Conservation (phyloP, 1,140 invertebrate species). For the Zaprionus lachaisei region DNA sequence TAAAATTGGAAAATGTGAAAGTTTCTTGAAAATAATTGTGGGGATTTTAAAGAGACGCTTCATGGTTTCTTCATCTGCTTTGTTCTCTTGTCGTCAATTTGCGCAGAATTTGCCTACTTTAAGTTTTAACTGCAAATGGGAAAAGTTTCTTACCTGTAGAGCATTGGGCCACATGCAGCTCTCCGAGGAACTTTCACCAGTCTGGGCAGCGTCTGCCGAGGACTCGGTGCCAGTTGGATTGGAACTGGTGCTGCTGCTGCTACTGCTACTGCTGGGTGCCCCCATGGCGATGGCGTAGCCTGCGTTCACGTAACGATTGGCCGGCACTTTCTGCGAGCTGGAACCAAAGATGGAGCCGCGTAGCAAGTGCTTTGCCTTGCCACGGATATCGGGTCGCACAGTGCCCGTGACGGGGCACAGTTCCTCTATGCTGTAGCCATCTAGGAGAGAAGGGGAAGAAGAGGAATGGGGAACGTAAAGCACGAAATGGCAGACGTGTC, state of each 20-base stretch:
- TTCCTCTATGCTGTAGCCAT: conserved; percentile 80
- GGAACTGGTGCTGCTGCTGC: conserved; percentile 17
- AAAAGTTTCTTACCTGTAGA: conserved; percentile 65
- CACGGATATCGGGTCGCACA: conserved; percentile 51
- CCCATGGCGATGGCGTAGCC: conserved; percentile 44
- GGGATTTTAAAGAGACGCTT: background rate
- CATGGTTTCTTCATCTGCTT: background rate
- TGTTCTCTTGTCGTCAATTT: background rate
- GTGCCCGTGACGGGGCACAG: conserved; percentile 64
- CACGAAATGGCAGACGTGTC: conserved; percentile 48
- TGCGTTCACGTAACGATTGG: conserved; percentile 60
- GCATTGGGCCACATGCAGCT: conserved; percentile 84
- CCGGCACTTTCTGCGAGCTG: conserved; percentile 53
- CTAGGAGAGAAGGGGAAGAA: conserved; percentile 37
- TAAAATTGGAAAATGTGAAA: background rate
- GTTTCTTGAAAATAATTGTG: background rate
- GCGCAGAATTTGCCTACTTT: background rate
- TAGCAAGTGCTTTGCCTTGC: conserved; percentile 70
- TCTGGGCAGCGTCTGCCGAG: conserved; percentile 30
- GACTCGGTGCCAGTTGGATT: conserved; percentile 31
- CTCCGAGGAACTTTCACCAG: conserved; percentile 57
- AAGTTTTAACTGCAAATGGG: background rate
- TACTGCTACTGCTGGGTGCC: conserved; percentile 23
- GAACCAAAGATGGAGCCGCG: conserved; percentile 77
- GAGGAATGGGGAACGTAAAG: conserved; percentile 13